Evolutionary conservation across 2,113 vertebrate genomes (phyloP), one percentile per base, ranked within the genome.

Genomic region (Drymodes brunneopygia): DNA sequence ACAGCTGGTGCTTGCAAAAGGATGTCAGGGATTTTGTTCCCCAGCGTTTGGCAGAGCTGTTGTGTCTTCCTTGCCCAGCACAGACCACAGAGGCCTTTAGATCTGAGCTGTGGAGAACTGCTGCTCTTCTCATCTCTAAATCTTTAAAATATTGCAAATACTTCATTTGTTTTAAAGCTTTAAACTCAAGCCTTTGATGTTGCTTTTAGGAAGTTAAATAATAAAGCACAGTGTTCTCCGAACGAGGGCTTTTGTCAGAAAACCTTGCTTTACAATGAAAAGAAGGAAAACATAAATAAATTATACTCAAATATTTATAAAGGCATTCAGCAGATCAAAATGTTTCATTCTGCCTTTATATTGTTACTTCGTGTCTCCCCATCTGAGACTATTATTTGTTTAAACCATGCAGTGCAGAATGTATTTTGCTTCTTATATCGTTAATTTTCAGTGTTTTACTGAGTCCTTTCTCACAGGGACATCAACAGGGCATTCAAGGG

Each of bases 251-350:
- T 98, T 97, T 96, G 94, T 97, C 97, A 97, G 88, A 81, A 93
- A 95, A 94, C 84, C 86, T 96, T 96, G 92, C 92, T 98, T 97
- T 98, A 96, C 96, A 98, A 97, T 97, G 96, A 97, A 97, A 97
- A 96, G 91, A 96, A 97, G 51, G 90, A 97, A 98, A 97, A 96
- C 90, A 97, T 96, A 98, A 98, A 98, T 96, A 97, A 98, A 98
- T 96, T 92, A 92, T 93, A 96, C 81, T 97, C 95, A 98, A 97
- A 97, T 98, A 97, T 98, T 97, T 98, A 97, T 96, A 96, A 79
- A 98, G 91, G 94, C 95, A 25, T 96, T 97, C 96, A 97, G 96
- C 85, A 88, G 95, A 98, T 98, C 97, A 98, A 96, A 96, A 96
- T 97, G 94, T 91, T 98, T 98, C 86, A 82, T 97, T 97, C 96